Base-by-base conservation (phyloP, 2,797 vertebrate species). In the Staurois parvus region DNA sequence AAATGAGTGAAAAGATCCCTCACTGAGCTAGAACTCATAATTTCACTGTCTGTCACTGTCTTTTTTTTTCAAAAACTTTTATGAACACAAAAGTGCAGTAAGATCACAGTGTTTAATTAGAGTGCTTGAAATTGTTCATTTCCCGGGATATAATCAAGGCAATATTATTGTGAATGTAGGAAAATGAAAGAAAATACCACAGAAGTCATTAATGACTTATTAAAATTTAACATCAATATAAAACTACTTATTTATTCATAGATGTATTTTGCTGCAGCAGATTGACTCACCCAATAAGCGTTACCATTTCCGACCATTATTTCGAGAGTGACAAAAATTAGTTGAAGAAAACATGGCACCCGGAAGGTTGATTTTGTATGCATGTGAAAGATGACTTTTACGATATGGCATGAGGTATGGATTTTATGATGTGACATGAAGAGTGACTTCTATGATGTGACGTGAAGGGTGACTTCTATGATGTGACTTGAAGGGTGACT, bases 151-250 rank as follows among this genome's bases (percentile, higher is more conserved):
- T 82, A 82, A 83, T 48, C 37, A 75, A 76, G 42, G 28, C 59
- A 70, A 84, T 29, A 40, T 77, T 30, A 68, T 52, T 29, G 62
- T 76, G 64, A 76, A 73, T 32, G 72, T 28, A 52, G 24, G 26
- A 66, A 83, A 67, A 72, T 29, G 37, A 56, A 9, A 72, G 24
- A 32, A 32, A 75, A 52, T 40, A 8, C 29, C 62, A 29, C 59
- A 83, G 37, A 75, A 83, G n/a, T 52, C 37, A 76, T 67, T 48
- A 73, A 73, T 64, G 52, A 34, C 79, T 81, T 72, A 81, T 72
- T 81, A 81, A 81, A 81, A 59, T 59, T 59, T 62, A 59, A 81
- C 69, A 81, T 45, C 69, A 81, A 64, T 72, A 81, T 62, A 81
- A 42, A 81, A 81, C 45, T 37, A 67, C 29, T 70, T 81, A 72